Evolutionary conservation across 1,140 invertebrate genomes (phyloP).

Genomic region (Trigoniulus corallinus): DNA sequence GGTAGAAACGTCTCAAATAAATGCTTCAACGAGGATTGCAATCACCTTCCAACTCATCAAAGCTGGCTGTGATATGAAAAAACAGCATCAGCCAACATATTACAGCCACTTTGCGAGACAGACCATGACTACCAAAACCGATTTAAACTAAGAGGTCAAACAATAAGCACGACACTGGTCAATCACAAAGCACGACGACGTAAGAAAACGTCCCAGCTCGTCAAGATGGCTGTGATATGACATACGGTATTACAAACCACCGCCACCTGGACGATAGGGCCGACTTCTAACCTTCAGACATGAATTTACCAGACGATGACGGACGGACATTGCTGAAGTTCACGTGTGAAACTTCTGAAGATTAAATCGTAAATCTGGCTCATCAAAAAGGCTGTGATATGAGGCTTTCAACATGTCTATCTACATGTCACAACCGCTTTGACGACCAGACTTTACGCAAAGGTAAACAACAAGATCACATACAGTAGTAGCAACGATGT

Average conservation of each 20-base stretch:
- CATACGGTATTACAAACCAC: constrained; percentile 18
- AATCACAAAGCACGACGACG: too few species aligned
- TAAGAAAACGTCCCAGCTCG: constrained; percentile 13
- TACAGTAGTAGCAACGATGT: too few species aligned
- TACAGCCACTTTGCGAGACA: constrained; percentile 48
- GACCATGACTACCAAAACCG: not conserved
- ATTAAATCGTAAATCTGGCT: constrained; percentile 5
- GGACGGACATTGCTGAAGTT: not conserved
- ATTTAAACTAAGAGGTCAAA: not conserved
- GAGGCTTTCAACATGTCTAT: constrained; percentile 7
- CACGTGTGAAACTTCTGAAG: too few species aligned
- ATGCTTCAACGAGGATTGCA: too few species aligned
- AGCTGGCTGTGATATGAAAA: constrained; percentile 59
- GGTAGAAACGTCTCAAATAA: too few species aligned
- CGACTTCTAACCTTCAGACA: constrained; percentile 17
- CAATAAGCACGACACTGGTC: too few species aligned
- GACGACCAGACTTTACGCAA: constrained; percentile 12
- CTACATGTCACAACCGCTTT: constrained; percentile 22
- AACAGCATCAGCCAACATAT: constrained; percentile 32
- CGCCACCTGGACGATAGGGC: constrained; percentile 19
- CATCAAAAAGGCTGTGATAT: constrained; percentile 26
- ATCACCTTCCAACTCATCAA: constrained; percentile 46
- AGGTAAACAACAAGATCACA: not conserved
- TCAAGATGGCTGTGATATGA: constrained; percentile 29
- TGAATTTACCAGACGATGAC: not conserved